A percentile compares a stretch with the other conserved stretches of the same genome.
These are phyloP conservation scores for Agapornis roseicollis DNA, from an alignment of 2,113 vertebrate species.

Conservation along the genomic window DNA sequence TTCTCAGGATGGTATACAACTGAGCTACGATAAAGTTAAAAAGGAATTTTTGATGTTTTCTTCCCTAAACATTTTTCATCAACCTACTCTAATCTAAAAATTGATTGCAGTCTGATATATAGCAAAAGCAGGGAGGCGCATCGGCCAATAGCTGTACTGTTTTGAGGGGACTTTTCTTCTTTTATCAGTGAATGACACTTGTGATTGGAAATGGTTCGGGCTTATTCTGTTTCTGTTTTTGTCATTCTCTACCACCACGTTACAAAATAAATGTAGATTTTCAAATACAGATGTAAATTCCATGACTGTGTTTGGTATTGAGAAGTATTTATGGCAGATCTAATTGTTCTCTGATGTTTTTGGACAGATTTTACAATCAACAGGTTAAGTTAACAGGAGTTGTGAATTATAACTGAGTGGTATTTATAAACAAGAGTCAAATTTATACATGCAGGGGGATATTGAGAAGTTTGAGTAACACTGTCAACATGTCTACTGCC, in stretches of 20 bases:
- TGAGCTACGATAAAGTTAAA: background rate
- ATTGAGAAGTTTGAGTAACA: constrained; percentile 68
- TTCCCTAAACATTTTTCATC: background rate
- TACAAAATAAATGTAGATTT: constrained; percentile 43
- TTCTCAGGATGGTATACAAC: background rate
- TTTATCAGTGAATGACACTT: background rate
- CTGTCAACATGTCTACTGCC: constrained; percentile 38
- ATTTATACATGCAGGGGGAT: constrained; percentile 51
- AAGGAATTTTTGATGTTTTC: background rate
- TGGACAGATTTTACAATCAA: constrained; percentile 66
- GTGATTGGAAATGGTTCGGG: background rate
- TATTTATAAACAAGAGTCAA: constrained; percentile 72
- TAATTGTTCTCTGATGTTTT: constrained; percentile 49
- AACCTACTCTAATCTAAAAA: background rate
- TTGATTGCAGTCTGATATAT: background rate
- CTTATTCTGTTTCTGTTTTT: background rate
- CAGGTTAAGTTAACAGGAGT: constrained; percentile 63
- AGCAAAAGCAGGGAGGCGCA: background rate
- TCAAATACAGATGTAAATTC: constrained; percentile 37
- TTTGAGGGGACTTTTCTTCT: background rate
- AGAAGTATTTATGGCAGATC: constrained; percentile 56
- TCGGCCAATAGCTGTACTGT: background rate
- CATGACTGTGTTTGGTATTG: constrained; percentile 30
- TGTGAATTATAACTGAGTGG: constrained; percentile 65
- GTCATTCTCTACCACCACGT: constrained; percentile 26